Evolutionary conservation across 2,113 vertebrate species (phyloP), one percentile per base, ranked within the genome.

Genomic region (Cyanoliseus patagonus): DNA sequence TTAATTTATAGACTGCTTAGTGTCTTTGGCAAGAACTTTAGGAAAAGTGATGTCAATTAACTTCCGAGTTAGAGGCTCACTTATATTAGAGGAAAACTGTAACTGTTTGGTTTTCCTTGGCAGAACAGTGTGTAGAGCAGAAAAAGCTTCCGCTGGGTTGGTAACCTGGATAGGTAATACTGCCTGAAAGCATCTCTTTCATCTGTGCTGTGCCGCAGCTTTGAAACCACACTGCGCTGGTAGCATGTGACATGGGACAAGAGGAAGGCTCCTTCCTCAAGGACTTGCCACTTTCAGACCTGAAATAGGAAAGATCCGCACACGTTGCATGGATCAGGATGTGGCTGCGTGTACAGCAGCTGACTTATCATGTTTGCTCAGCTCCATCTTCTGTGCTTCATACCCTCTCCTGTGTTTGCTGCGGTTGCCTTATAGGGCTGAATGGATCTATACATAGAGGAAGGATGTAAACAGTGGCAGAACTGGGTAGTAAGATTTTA

Each of bases 281-380:
- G 63, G 67, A 4, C 4, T 31, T 44, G 2, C 18, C 8, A 0
- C 23, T 57, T 16, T 3, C 17, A 52, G 35, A 49, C 33, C 39
- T 13, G 8, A 11, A 64, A 49, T 1, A 13, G 19, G 53, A 51
- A 28, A 70, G 49, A 18, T 8, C 5, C 0, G 3, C 8, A 4
- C 13, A 1, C 0, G 2, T 7, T 1, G 13, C 3, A 0, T 10
- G 55, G 61, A 3, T 22, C 0, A 6, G 55, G 88, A 44, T 2
- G 27, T 8, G 37, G 57, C 46, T 25, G 19, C 0, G 6, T 2
- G 2, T 31, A 46, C 37, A 22, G 69, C 1, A 0, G 41, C 69
- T 0, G 0, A 17, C 25, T 44, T n/a, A 90, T 31, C 24, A 1
- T 18, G 24, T 77, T 78, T 72, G 55, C 25, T 81, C 74, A 51